Conservation (phyloP, 2,113 vertebrate genomes). For the Grammomys dolichurus region DNA sequence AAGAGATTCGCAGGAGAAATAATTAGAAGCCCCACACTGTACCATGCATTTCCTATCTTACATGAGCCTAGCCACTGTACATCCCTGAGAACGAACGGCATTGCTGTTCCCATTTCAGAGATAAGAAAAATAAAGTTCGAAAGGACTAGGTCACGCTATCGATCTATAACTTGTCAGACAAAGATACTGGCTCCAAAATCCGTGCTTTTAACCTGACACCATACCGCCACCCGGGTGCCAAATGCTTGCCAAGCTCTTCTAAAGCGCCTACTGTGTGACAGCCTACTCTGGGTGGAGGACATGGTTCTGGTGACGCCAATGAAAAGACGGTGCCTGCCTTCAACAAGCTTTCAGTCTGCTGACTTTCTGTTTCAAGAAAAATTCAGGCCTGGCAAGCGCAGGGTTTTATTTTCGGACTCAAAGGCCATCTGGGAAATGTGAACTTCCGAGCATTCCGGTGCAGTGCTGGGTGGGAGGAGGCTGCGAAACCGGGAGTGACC, state of each 20-base stretch:
- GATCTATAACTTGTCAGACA: background rate
- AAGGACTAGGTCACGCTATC: background rate
- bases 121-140: constrained; percentile 41
- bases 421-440: constrained; percentile 59
- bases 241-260: background rate
- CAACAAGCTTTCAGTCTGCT: constrained; percentile 76
- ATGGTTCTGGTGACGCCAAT: background rate
- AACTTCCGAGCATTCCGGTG: background rate
- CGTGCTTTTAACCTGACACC: background rate
- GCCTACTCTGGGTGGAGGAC: background rate
- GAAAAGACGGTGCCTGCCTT: constrained; percentile 67
- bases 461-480: background rate
- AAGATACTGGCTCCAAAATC: background rate
- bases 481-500: background rate
- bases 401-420: background rate
- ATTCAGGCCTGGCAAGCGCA: background rate
- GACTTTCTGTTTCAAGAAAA: background rate
- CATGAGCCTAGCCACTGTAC: too few species aligned
- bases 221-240: background rate
- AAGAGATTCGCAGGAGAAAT: background rate
- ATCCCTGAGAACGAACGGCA: background rate
- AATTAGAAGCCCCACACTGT: background rate
- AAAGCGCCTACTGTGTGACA: background rate
- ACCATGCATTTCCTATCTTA: background rate
- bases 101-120: constrained; percentile 55